These are phyloP conservation scores for Drosophila testacea DNA, from an alignment of 2,888 invertebrate genomes.

Conservation along the genomic window DNA sequence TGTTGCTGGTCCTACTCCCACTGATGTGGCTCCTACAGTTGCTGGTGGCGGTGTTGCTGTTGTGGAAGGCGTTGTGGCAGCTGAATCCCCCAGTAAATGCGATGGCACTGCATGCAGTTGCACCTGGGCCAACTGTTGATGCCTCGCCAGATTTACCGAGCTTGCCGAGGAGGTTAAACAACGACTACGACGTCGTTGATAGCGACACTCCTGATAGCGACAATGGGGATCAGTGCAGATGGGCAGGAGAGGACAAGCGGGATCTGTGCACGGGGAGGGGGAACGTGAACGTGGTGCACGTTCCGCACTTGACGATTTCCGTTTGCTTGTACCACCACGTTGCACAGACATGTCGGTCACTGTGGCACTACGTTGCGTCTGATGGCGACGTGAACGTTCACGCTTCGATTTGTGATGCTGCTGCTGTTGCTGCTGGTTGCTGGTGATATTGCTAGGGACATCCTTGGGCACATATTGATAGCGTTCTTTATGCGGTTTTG, in stretches of 20 bases:
- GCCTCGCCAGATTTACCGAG: conserved; percentile 78
- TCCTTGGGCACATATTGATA: conserved; percentile 84
- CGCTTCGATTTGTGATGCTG: conserved; percentile 71
- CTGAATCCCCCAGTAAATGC: conserved; percentile 67
- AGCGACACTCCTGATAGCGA: conserved; percentile 82
- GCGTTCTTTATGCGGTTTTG: conserved; percentile 84
- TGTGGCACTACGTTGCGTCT: conserved; percentile 85
- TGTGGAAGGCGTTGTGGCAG: conserved; percentile 76
- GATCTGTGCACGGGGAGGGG: conserved; percentile 85
- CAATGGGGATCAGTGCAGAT: conserved; percentile 85
- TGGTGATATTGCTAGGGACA: too few relatives aligned
- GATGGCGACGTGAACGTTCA: conserved; percentile 84
- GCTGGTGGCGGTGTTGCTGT: conserved; percentile 63
- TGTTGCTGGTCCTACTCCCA: not conserved
- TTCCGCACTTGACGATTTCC: conserved; percentile 85
- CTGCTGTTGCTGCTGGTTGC: conserved; percentile 13
- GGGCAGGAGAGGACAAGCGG: conserved; percentile 84
- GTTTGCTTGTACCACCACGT: conserved; percentile 50
- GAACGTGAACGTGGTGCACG: conserved; percentile 83
- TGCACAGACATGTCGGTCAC: conserved; percentile 84
- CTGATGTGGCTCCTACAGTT: not conserved
- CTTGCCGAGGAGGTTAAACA: conserved; percentile 71
- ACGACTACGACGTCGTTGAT: conserved; percentile 43
- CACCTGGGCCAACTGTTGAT: conserved; percentile 82
- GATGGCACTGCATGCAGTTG: conserved; percentile 82